Evolutionary conservation across 2,888 invertebrate species (phyloP).

Genomic region (Bellardia bayeri): DNA sequence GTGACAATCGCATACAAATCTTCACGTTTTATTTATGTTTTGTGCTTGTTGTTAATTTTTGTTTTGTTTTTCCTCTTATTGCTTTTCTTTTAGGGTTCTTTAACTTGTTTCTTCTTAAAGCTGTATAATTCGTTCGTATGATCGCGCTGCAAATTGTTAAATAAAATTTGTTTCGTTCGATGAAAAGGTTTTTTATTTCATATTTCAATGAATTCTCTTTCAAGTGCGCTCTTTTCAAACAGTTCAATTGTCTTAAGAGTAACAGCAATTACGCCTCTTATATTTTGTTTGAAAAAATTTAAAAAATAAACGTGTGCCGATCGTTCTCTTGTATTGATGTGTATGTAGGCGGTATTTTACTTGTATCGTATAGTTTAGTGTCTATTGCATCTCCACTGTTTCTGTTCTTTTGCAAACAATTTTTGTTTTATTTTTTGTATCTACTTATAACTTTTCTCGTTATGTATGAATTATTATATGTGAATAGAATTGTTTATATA

Average conservation of each 20-base stretch:
- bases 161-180: constrained; percentile 65
- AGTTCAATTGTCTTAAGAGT: constrained; percentile 37
- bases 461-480: constrained; percentile 25
- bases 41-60: constrained; percentile 35
- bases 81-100: background rate
- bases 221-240: background rate
- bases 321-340: constrained; percentile 36
- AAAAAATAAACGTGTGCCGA: background rate
- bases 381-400: constrained; percentile 52
- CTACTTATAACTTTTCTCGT: constrained; percentile 40
- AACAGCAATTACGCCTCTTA: constrained; percentile 15
- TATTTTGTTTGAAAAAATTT: background rate
- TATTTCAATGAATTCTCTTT: constrained; percentile 23
- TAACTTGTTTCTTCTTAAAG: constrained; percentile 33
- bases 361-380: constrained; percentile 38
- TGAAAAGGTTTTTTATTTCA: constrained; percentile 34
- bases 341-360: constrained; percentile 63
- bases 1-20: constrained; percentile 34
- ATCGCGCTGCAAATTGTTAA: constrained; percentile 67
- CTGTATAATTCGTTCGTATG: constrained; percentile 68
- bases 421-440: constrained; percentile 46
- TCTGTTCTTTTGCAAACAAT: constrained; percentile 52
- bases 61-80: constrained; percentile 34
- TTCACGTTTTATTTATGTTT: constrained; percentile 32
- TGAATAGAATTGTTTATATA: background rate